These are phyloP conservation scores for Chlamydotis undulata DNA, from an alignment of 2,113 vertebrate species.

Conservation along the genomic window DNA sequence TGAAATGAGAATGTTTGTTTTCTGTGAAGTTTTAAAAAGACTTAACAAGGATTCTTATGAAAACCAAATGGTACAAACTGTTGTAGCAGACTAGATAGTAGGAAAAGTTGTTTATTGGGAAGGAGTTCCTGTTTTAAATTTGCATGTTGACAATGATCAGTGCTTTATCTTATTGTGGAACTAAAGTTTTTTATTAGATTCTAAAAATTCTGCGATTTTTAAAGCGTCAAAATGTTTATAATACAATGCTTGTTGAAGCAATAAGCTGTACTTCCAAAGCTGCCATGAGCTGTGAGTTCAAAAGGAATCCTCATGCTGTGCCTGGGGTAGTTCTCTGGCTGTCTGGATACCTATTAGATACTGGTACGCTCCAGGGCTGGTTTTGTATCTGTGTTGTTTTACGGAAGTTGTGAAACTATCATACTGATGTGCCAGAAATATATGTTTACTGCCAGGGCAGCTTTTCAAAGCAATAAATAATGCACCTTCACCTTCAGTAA, in stretches of 20 bases:
- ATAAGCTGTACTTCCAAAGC: neutral
- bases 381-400: neutral
- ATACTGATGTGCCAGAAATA: neutral
- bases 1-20: neutral
- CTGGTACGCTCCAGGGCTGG: neutral
- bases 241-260: neutral
- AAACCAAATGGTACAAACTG: neutral
- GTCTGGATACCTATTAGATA: neutral
- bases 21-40: neutral
- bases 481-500: constrained; percentile 50
- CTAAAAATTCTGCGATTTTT: neutral
- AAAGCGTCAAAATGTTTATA: neutral
- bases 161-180: neutral
- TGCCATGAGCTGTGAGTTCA: neutral
- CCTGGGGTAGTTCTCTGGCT: neutral
- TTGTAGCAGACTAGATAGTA: neutral
- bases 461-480: neutral
- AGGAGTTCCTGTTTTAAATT: neutral
- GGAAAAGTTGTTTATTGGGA: neutral
- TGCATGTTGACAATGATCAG: neutral
- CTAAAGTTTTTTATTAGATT: neutral
- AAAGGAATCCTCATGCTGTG: neutral
- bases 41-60: neutral
- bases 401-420: neutral
- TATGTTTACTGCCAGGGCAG: neutral